These are phyloP conservation scores for Pristionchus maxplancki DNA, from an alignment of 2,888 invertebrate species.

Conservation along the genomic window DNA sequence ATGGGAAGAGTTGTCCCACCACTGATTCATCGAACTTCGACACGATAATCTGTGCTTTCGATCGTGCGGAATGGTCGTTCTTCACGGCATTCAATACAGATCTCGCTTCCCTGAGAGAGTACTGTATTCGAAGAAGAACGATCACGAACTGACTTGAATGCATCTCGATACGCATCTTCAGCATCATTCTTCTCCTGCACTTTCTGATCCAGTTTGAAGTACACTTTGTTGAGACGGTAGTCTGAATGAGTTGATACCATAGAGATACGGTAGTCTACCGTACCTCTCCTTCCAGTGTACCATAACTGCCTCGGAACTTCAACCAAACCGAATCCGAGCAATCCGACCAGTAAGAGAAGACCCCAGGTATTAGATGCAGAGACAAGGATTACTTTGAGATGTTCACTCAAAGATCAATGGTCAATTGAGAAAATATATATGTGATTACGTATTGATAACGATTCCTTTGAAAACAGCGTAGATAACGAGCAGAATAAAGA, in stretches of 20 bases:
- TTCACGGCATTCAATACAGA: conserved; percentile 86
- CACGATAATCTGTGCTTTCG: conserved; percentile 68
- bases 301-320: conserved; percentile 92
- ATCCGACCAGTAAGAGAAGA: conserved; percentile 91
- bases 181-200: conserved; percentile 93
- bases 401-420: conserved; percentile 79
- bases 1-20: conserved; percentile 47
- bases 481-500: conserved; percentile 93
- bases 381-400: conserved; percentile 95
- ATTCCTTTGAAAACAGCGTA: conserved; percentile 94
- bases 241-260: conserved; percentile 60
- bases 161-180: conserved; percentile 94
- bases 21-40: conserved; percentile 61
- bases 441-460: conserved; percentile 87
- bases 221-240: conserved; percentile 74
- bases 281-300: conserved; percentile 81
- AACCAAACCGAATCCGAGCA: conserved; percentile 94
- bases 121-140: not conserved
- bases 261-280: not conserved
- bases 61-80: conserved; percentile 64
- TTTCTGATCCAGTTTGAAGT: conserved; percentile 77
- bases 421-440: not conserved
- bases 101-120: conserved; percentile 85
- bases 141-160: conserved; percentile 84
- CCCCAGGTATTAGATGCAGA: conserved; percentile 99